Evolutionary conservation across 2,113 vertebrate species (phyloP), one percentile per base, ranked within the genome.

Genomic region (Nematolebias whitei): DNA sequence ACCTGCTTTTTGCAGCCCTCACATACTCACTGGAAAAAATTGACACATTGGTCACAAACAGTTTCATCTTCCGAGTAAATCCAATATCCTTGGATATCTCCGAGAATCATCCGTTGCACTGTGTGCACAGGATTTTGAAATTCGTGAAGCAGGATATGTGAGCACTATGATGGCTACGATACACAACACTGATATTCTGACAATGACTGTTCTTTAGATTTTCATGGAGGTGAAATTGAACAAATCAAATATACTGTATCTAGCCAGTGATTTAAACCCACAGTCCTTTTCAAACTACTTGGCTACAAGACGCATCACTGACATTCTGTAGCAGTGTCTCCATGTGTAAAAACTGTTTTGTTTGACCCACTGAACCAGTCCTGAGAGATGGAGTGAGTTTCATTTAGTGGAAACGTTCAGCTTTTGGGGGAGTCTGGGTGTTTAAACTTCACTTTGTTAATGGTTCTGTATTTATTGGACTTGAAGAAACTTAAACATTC

Each of bases 81-180:
- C 84, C 85, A 90, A 91, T 90, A 87, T 90, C 83, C 86, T 70
- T 49, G 51, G 79, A 89, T 90, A 89, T 91, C 80, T 89, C 76
- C 49, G 71, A 72, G 82, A 89, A 84, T 89, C 79, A 90, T 90
- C 80, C 45, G 50, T 90, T 80, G 87, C 74, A 43, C 68, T 44
- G 3, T 78, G 86, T 80, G 80, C 74, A 64, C 5, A 45, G 80
- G 83, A 82, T 85, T 86, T 81, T 84, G n/a, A 47, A 85, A 88
- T 85, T 89, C 79, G 70, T 74, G 79, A 64, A 85, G 84, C 84
- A 70, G 85, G 84, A 81, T 84, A 83, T 89, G 68, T 62, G 78
- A 85, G 83, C 73, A 75, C 85, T 80, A 83, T 43, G 68, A 79
- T 79, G 64, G 74, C 80, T 74, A 76, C 68, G 86, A 90, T 81